phyloP scores from a whole-genome alignment of 2,888 invertebrate genomes.

The Agrochola lychnidis region DNA sequence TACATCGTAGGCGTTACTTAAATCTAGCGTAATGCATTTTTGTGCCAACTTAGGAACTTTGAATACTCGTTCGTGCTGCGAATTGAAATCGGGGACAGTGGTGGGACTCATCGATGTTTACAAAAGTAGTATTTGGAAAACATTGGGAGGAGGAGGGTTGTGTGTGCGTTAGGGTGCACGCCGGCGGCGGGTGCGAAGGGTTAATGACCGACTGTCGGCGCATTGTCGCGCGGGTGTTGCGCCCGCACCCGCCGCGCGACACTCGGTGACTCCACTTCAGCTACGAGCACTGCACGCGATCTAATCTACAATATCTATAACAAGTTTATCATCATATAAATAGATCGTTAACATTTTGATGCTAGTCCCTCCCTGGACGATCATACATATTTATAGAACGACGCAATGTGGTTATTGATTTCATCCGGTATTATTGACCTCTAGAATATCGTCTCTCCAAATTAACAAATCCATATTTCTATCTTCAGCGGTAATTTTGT shows the following conservation, averaged over 20 bases:
- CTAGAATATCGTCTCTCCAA: slow-evolving; percentile 61
- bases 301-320: slow-evolving; percentile 59
- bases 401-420: slow-evolving; percentile 57
- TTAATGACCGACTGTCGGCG: slow-evolving; percentile 78
- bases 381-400: slow-evolving; percentile 52
- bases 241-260: slow-evolving; percentile 39
- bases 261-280: slow-evolving; percentile 50
- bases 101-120: slow-evolving; percentile 40
- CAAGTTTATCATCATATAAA: slow-evolving; percentile 51
- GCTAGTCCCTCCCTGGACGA: slow-evolving; percentile 36
- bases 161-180: slow-evolving; percentile 68
- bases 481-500: slow-evolving; percentile 43
- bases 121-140: slow-evolving; percentile 53
- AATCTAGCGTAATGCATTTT: slow-evolving; percentile 21
- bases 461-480: slow-evolving; percentile 52
- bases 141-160: slow-evolving; percentile 65
- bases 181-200: slow-evolving; percentile 70
- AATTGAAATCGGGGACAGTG: slow-evolving; percentile 23
- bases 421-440: slow-evolving; percentile 75
- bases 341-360: slow-evolving; percentile 56
- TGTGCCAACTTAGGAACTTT: slow-evolving; percentile 3
- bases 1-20: slow-evolving; percentile 24
- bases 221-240: slow-evolving; percentile 70
- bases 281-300: slow-evolving; percentile 61
- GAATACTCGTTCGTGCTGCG: neutral